Base-by-base conservation (phyloP, 1,140 invertebrate species). In the Condylostylus longicornis region DNA sequence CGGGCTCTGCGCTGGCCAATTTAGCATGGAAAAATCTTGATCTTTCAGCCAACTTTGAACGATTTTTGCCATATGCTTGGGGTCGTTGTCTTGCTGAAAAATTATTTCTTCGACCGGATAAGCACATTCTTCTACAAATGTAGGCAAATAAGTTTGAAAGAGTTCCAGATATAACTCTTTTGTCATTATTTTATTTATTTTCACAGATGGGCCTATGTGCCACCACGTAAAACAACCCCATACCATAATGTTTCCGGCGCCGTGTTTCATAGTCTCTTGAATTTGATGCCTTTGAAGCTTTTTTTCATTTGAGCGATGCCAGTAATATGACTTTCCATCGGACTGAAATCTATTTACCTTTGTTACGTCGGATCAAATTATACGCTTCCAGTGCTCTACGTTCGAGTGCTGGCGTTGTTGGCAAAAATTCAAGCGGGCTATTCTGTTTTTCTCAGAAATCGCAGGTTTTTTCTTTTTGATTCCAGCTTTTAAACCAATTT, bases 1-100 rank as follows among this genome's bases (percentile, higher is more conserved):
- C 13, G 50, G 50, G 12, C 47, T 48, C 31, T 54, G 49, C 5
- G 45, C 35, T 17, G 47, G 47, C 49, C 40, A 52, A 9, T 43
- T 17, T 25, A 53, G 32, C 14, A 49, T 38, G 12, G 42, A 15
- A 18, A 51, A 30, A 25, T 40, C 33, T 14, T 46, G 39, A 5
- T 37, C 15, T 14, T 14, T 9, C 33, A 49, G 23, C 21, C 39
- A 49, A 18, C 35, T 18, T 30, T 45, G 43, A 23, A 42, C 37
- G 7, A 33, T 20, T 37, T 38, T 42, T 7, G 21, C 18, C 4
- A 44, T 49, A 37, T 53, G 46, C n/a, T 35, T 2, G n/a, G 34
- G 21, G 34, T 36, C 21, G 6, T 23, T 23, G 6, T 36, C 35
- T n/a, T 29, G 35, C 15, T 37, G 35, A 22, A 37, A 37, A 27